Evolutionary conservation across 2,113 vertebrate genomes (phyloP).

Genomic region (Peucedramus taeniatus): DNA sequence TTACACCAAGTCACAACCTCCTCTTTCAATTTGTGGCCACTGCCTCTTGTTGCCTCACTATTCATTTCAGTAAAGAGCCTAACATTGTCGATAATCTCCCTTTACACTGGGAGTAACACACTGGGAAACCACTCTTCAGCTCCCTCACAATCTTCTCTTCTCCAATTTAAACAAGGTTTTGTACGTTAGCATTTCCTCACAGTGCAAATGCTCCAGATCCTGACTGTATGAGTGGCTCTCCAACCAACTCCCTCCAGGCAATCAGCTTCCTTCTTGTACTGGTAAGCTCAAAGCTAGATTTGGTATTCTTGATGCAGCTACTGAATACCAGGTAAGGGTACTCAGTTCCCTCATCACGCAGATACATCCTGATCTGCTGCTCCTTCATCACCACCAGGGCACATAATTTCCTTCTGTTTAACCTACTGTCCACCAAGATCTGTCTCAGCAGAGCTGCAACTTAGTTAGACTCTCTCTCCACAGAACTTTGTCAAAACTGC

Average conservation of each 20-base stretch:
- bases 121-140: not conserved
- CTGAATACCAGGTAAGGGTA: too few species aligned
- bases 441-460: not conserved
- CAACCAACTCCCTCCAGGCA: accelerated
- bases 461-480: not conserved
- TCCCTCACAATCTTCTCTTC: not conserved
- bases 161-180: not conserved
- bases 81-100: not conserved
- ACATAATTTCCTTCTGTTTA: not conserved
- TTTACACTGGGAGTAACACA: too few species aligned
- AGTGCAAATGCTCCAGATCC: not conserved
- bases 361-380: not conserved
- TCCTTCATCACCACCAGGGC: not conserved
- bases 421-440: not conserved
- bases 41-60: not conserved
- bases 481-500: not conserved
- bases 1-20: not conserved
- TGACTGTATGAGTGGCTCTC: not conserved
- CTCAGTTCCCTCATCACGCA: not conserved
- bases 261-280: not conserved
- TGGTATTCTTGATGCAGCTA: not conserved
- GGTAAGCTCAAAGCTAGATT: not conserved
- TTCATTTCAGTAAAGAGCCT: not conserved
- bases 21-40: not conserved
- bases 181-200: not conserved